Percentiles rank a stretch among this genome's conserved stretches.
These are phyloP conservation scores for Eubasilissa splendida DNA, from an alignment of 2,888 invertebrate genomes.

Conservation along the genomic window DNA sequence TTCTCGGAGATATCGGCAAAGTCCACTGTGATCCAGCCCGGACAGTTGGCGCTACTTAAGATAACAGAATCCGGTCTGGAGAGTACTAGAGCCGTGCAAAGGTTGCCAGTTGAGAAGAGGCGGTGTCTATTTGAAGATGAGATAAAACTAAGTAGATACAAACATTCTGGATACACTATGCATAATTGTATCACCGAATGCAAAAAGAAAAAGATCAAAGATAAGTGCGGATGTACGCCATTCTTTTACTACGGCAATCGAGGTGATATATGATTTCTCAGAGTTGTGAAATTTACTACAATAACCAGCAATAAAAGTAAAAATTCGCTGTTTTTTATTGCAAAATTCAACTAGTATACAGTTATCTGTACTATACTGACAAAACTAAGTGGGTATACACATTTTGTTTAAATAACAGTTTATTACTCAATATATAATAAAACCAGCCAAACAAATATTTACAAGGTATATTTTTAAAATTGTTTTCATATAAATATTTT, in stretches of 20 bases:
- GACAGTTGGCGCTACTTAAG: slow-evolving; percentile 59
- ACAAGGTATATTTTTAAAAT: neutral
- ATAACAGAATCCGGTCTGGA: slow-evolving; percentile 60
- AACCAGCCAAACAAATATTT: too few species aligned
- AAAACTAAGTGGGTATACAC: too few species aligned
- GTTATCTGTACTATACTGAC: too few species aligned
- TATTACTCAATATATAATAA: too few species aligned
- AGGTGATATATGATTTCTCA: too few species aligned
- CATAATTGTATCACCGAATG: slow-evolving; percentile 63
- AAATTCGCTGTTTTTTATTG: too few species aligned
- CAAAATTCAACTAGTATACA: too few species aligned
- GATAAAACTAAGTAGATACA: slow-evolving; percentile 54
- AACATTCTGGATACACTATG: slow-evolving; percentile 60
- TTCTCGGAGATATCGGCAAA: slow-evolving; percentile 62
- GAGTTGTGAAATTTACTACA: too few species aligned
- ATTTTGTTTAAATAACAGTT: too few species aligned
- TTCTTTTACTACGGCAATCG: slow-evolving; percentile 61
- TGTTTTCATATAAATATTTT: neutral
- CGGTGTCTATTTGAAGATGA: slow-evolving; percentile 61
- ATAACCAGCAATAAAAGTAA: too few species aligned
- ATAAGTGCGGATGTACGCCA: slow-evolving; percentile 62
- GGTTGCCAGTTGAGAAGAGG: slow-evolving; percentile 28
- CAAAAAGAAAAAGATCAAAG: slow-evolving; percentile 58
- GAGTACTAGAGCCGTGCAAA: slow-evolving; percentile 51
- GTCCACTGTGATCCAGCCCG: slow-evolving; percentile 59